Percentiles rank a stretch among this genome's conserved stretches.
Evolutionary conservation across 2,113 vertebrate species (phyloP).

Genomic region (Carassius auratus): DNA sequence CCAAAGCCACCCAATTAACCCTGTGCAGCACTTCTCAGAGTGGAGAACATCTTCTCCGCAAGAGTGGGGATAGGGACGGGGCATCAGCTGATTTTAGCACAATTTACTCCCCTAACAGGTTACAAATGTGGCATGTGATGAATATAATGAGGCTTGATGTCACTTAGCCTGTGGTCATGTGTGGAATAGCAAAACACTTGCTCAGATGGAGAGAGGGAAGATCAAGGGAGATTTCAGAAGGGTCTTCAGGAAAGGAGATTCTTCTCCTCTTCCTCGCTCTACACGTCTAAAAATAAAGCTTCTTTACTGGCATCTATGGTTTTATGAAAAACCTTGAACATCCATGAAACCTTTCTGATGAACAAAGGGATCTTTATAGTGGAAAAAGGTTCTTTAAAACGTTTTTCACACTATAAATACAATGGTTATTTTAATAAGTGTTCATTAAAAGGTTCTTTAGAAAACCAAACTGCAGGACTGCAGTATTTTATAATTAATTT

Average conservation of each 20-base stretch:
- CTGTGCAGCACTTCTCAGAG: conserved; percentile 42
- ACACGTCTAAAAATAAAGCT: background rate
- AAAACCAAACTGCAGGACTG: too few relatives aligned
- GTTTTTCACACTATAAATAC: background rate
- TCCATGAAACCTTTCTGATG: background rate
- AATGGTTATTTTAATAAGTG: too few relatives aligned
- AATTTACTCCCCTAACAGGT: conserved; percentile 78
- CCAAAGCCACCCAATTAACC: conserved; percentile 57
- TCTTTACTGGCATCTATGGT: background rate
- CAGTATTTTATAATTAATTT: too few relatives aligned
- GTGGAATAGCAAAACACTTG: conserved; percentile 69
- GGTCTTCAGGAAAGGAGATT: background rate
- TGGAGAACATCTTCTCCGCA: conserved; percentile 56
- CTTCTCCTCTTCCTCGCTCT: background rate
- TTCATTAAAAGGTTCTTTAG: too few relatives aligned
- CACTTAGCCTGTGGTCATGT: conserved; percentile 73
- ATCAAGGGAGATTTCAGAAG: background rate
- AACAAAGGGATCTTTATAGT: too few relatives aligned
- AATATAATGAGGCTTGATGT: conserved; percentile 82
- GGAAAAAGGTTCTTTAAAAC: too few relatives aligned
- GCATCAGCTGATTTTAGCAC: conserved; percentile 74
- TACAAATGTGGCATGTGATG: conserved; percentile 81
- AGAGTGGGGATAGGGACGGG: conserved; percentile 58
- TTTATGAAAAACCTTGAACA: background rate
- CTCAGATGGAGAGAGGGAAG: conserved; percentile 11